phyloP scores from a whole-genome alignment of 2,113 vertebrate species.

The Silurus meridionalis region DNA sequence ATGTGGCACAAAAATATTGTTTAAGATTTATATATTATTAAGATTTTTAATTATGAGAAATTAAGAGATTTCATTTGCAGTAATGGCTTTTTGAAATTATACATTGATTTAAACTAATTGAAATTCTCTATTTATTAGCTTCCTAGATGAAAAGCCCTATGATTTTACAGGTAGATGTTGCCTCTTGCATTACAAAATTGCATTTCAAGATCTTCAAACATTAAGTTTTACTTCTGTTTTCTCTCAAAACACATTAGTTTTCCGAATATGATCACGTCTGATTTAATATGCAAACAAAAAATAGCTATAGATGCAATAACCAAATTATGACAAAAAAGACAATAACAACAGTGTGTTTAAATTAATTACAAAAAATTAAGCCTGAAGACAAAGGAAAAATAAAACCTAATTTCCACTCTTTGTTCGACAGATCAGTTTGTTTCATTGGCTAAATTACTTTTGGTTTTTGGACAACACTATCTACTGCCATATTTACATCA shows the following conservation, averaged over 20 bases:
- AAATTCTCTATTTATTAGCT: not conserved
- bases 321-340: not conserved
- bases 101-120: too few species aligned
- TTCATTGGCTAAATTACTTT: not conserved
- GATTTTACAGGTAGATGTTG: not conserved
- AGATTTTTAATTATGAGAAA: too few species aligned
- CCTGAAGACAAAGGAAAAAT: not conserved
- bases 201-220: not conserved
- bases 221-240: not conserved
- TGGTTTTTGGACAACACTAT: not conserved
- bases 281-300: not conserved
- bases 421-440: not conserved
- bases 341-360: too few species aligned
- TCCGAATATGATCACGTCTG: not conserved
- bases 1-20: not conserved
- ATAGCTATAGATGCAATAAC: not conserved
- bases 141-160: not conserved
- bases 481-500: not conserved
- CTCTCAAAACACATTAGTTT: not conserved
- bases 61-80: too few species aligned
- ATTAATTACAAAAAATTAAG: too few species aligned
- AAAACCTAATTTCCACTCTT: not conserved
- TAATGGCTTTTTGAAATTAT: too few species aligned
- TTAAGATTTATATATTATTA: too few species aligned
- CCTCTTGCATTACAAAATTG: not conserved